phyloP scores from a whole-genome alignment of 2,888 invertebrate genomes.

The Sesamia inferens region DNA sequence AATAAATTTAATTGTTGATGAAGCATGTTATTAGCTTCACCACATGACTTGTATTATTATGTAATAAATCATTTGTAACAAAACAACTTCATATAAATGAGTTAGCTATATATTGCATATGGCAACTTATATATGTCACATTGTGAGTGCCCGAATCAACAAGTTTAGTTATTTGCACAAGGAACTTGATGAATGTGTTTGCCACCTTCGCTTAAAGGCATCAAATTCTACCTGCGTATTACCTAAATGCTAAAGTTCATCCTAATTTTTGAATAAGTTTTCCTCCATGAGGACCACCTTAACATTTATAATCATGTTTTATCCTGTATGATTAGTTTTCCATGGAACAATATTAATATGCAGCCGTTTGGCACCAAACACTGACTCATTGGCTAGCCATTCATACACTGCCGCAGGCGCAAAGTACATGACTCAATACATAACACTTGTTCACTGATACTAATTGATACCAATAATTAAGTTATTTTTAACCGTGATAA shows the following conservation, averaged over 20 bases:
- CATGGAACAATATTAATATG: conserved; percentile 65
- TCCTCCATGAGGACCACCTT: conserved; percentile 22
- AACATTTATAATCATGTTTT: conserved; percentile 50
- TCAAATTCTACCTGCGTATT: background rate
- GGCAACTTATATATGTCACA: conserved; percentile 1
- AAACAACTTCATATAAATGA: conserved; percentile 10
- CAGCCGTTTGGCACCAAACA: conserved; percentile 47
- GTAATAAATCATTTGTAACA: conserved; percentile 21
- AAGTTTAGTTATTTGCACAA: conserved; percentile 1
- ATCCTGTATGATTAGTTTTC: conserved; percentile 69
- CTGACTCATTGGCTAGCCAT: conserved; percentile 68
- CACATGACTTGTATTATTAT: conserved; percentile 12
- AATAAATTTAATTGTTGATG: conserved; percentile 10
- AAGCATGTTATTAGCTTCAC: conserved; percentile 1
- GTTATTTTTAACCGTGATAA: conserved; percentile 64
- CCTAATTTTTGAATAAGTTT: conserved; percentile 9
- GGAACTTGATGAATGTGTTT: background rate
- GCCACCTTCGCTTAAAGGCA: background rate
- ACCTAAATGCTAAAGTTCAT: background rate
- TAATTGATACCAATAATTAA: conserved; percentile 62
- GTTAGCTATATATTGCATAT: conserved; percentile 4
- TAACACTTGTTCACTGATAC: conserved; percentile 57
- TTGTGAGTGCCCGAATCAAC: conserved; percentile 8
- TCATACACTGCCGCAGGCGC: conserved; percentile 44
- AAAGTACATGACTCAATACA: conserved; percentile 51